phyloP scores from a whole-genome alignment of 2,888 invertebrate genomes.

The Cerastoderma edule region DNA sequence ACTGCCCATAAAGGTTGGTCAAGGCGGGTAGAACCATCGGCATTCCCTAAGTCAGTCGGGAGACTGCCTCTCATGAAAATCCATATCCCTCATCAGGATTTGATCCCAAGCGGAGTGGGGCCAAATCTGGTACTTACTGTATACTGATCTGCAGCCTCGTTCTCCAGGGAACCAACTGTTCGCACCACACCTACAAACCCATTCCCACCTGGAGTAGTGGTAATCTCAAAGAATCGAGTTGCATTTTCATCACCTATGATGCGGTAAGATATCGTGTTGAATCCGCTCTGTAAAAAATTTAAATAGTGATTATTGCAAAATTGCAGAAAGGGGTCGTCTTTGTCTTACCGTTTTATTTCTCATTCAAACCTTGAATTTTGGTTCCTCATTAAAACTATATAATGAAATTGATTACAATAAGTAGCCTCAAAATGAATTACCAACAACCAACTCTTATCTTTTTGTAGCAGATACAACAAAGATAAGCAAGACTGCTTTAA shows the following conservation, averaged over 20 bases:
- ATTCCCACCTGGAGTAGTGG: slow-evolving; percentile 25
- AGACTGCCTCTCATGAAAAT: too few relatives aligned
- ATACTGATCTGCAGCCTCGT: neutral
- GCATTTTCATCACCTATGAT: slow-evolving; percentile 70
- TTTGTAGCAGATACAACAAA: neutral
- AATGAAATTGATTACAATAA: too few relatives aligned
- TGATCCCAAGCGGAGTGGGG: too few relatives aligned
- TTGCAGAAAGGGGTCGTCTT: neutral
- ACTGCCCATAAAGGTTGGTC: too few relatives aligned
- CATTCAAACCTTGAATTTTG: too few relatives aligned
- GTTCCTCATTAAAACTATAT: too few relatives aligned
- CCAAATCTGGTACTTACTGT: slow-evolving; percentile 1
- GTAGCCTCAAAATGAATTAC: neutral
- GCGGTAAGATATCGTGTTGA: slow-evolving; percentile 63
- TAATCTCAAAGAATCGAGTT: slow-evolving; percentile 61
- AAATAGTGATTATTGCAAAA: too few relatives aligned
- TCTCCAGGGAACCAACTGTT: slow-evolving; percentile 21
- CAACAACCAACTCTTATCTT: neutral
- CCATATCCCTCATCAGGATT: too few relatives aligned
- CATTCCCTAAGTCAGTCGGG: too few relatives aligned
- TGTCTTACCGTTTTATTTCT: too few relatives aligned
- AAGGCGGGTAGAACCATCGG: too few relatives aligned
- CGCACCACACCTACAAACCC: slow-evolving; percentile 23
- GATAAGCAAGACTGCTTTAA: too few relatives aligned
- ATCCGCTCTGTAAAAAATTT: slow-evolving; percentile 65